These are phyloP conservation scores for Sarcophaga peregrina DNA, from an alignment of 1,140 invertebrate species.

Conservation along the genomic window DNA sequence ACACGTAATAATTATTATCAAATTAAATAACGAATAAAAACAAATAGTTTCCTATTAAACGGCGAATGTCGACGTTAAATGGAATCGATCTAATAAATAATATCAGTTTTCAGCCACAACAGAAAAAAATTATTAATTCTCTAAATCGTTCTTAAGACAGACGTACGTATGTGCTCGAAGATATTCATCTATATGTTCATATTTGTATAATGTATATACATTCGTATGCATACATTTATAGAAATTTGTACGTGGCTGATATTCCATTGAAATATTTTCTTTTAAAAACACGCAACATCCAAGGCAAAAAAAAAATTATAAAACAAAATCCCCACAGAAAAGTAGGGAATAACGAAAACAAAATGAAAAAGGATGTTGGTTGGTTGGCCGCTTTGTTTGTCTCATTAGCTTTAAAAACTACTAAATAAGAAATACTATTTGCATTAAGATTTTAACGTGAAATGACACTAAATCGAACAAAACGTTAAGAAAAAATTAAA, in stretches of 20 bases:
- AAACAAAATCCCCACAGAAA: neutral
- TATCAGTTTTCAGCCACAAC: slow-evolving; percentile 34
- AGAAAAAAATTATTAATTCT: slow-evolving; percentile 33
- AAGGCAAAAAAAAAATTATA: neutral
- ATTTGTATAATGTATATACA: no score
- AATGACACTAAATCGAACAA: slow-evolving; percentile 13
- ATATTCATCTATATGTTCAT: no score
- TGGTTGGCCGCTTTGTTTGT: neutral
- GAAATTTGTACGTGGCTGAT: neutral
- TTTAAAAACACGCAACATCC: neutral
- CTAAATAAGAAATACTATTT: neutral
- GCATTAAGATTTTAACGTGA: slow-evolving; percentile 7
- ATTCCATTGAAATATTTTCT: slow-evolving; percentile 27
- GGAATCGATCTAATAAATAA: slow-evolving; percentile 20
- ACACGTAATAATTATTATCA: neutral
- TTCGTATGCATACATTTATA: neutral
- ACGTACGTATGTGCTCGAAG: neutral
- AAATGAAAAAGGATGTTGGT: neutral
- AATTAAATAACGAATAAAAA: slow-evolving; percentile 17
- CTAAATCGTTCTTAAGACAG: slow-evolving; percentile 12
- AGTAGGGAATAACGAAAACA: neutral
- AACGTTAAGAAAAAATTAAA: neutral
- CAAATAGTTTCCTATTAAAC: neutral
- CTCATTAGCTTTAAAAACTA: neutral
- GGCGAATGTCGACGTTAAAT: neutral